These are phyloP conservation scores for Drosophila lini DNA, from an alignment of 1,140 invertebrate genomes.

Conservation along the genomic window DNA sequence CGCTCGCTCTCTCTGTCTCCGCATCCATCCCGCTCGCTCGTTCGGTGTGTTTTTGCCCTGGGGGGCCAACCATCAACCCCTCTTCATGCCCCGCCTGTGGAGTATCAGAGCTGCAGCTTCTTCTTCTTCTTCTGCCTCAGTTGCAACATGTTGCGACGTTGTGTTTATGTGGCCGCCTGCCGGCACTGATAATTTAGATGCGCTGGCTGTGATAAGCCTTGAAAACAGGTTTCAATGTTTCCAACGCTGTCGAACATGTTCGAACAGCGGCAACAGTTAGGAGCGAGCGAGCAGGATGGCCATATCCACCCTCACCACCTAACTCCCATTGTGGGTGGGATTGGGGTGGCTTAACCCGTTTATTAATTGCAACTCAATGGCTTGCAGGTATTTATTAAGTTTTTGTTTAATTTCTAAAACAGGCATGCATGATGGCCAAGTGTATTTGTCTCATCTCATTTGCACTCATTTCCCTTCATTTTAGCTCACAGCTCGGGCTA, in stretches of 20 bases:
- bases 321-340: slow-evolving; percentile 7
- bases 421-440: slow-evolving; percentile 16
- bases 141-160: slow-evolving; percentile 70
- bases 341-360: slow-evolving; percentile 48
- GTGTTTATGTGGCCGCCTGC: slow-evolving; percentile 70
- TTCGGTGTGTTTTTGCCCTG: slow-evolving; percentile 33
- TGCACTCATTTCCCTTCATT: slow-evolving; percentile 55
- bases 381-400: slow-evolving; percentile 73
- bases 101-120: slow-evolving; percentile 11
- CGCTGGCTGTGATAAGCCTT: slow-evolving; percentile 69
- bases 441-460: slow-evolving; percentile 25
- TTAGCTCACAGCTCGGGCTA: slow-evolving; percentile 32
- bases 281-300: slow-evolving; percentile 8
- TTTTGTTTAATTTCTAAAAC: slow-evolving; percentile 49
- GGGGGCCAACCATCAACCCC: slow-evolving; percentile 3
- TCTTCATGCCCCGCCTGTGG: background rate
- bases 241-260: slow-evolving; percentile 20
- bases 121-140: slow-evolving; percentile 1
- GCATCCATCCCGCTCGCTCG: slow-evolving; percentile 21
- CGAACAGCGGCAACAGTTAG: slow-evolving; percentile 58
- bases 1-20: slow-evolving; percentile 31
- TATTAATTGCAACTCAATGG: slow-evolving; percentile 78
- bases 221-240: slow-evolving; percentile 71
- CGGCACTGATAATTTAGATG: slow-evolving; percentile 80
- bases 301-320: too few species aligned